Percentiles rank a stretch among this genome's conserved stretches.
Conservation (phyloP, 2,888 invertebrate species). For the Aproaerema taeniolella region DNA sequence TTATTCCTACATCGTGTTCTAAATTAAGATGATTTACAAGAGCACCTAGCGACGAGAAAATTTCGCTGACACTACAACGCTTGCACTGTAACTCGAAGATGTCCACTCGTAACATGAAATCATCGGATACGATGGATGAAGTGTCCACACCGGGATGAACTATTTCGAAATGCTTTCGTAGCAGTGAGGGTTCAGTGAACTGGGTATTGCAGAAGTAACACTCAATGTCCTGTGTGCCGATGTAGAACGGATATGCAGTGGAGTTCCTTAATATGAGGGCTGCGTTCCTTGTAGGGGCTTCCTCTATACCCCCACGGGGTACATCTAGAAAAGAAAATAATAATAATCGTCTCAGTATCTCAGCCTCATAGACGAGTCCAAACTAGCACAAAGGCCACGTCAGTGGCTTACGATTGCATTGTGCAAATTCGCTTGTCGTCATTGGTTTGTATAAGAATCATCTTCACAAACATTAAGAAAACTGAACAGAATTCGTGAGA, state of each 20-base stretch:
- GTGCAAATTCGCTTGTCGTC: no score
- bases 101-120: slow-evolving; percentile 16
- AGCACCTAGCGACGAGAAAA: slow-evolving; percentile 23
- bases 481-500: no score
- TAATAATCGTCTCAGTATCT: no score
- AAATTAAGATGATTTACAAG: slow-evolving; percentile 28
- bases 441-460: no score
- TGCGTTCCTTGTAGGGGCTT: slow-evolving; percentile 24
- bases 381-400: no score
- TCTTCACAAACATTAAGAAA: no score
- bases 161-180: slow-evolving; percentile 34
- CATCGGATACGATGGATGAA: not conserved
- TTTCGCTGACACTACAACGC: not conserved
- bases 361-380: no score
- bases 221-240: slow-evolving; percentile 27
- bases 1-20: slow-evolving; percentile 19
- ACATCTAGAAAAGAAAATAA: not conserved
- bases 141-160: slow-evolving; percentile 20
- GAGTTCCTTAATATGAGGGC: slow-evolving; percentile 32
- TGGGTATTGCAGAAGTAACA: slow-evolving; percentile 36
- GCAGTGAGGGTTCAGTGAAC: slow-evolving; percentile 28
- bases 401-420: no score
- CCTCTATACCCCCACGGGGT: not conserved
- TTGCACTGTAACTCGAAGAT: slow-evolving; percentile 23
- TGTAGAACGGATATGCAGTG: slow-evolving; percentile 41